Percentiles rank a stretch among this genome's conserved stretches.
phyloP scores from a whole-genome alignment of 2,888 invertebrate genomes.

The Drosophila peninsularis region DNA sequence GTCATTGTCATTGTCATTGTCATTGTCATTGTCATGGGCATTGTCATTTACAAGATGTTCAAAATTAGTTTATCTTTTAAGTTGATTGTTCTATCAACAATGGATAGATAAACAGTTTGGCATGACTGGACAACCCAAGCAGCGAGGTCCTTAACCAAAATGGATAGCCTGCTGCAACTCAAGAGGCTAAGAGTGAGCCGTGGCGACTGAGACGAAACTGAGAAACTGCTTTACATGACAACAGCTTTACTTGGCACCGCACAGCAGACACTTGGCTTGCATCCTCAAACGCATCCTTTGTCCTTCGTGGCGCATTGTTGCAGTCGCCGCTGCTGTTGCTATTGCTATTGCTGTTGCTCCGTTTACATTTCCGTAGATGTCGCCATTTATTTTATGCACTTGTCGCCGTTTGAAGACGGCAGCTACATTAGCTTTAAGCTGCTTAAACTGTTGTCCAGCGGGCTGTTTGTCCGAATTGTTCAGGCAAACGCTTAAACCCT shows the following conservation, averaged over 20 bases:
- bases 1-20: conserved; percentile 8
- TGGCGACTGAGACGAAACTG: neutral
- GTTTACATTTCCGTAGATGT: conserved; percentile 21
- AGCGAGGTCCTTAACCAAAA: neutral
- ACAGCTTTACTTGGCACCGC: conserved; percentile 10
- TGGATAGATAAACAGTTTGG: neutral
- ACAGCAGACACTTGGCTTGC: conserved; percentile 1
- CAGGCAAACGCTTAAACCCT: conserved; percentile 1
- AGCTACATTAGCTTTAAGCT: conserved; percentile 19
- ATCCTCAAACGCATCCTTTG: conserved; percentile 6
- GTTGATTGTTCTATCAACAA: neutral
- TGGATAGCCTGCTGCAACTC: conserved; percentile 9
- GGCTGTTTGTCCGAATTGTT: neutral
- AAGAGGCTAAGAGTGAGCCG: neutral
- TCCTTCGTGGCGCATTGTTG: conserved; percentile 1
- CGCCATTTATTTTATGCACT: conserved; percentile 31
- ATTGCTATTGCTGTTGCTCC: neutral
- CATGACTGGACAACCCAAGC: neutral
- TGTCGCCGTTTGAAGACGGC: conserved; percentile 11
- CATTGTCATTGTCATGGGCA: conserved; percentile 9
- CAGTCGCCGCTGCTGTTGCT: neutral
- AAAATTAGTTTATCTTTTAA: neutral
- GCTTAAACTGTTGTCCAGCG: conserved; percentile 11
- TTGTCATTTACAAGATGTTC: neutral
- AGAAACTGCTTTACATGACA: conserved; percentile 1